Percentiles rank a stretch among this genome's conserved stretches.
Evolutionary conservation across 2,797 vertebrate species (phyloP).

Genomic region (Scyliorhinus canicula): DNA sequence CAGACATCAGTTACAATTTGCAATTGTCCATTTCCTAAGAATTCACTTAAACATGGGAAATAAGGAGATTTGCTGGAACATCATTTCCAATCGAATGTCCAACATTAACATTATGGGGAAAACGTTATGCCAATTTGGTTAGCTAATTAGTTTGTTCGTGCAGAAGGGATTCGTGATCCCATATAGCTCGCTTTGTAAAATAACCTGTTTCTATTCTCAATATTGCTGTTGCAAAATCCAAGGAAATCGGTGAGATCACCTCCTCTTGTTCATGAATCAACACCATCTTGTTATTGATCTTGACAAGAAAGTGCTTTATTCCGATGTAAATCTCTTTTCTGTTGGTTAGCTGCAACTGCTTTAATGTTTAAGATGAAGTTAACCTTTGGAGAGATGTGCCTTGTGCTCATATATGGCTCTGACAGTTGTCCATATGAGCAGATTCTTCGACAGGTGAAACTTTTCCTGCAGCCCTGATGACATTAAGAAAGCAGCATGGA

Average conservation of each 20-base stretch:
- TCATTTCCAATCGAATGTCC: not conserved
- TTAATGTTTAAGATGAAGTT: not conserved
- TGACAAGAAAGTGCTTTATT: not conserved
- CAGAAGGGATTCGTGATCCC: not conserved
- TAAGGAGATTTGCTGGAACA: not conserved
- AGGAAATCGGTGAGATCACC: not conserved
- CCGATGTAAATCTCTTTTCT: not conserved
- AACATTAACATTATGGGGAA: not conserved
- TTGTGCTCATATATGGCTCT: not conserved
- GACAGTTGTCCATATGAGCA: not conserved
- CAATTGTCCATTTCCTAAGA: not conserved
- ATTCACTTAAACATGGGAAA: not conserved
- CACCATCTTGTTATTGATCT: not conserved
- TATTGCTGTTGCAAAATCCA: not conserved
- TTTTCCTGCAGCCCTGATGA: slow-evolving; percentile 57
- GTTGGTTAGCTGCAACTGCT: not conserved
- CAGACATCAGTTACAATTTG: not conserved
- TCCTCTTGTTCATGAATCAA: not conserved
- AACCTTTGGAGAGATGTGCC: not conserved
- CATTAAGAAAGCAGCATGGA: slow-evolving; percentile 54
- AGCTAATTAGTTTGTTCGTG: not conserved
- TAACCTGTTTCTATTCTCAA: not conserved
- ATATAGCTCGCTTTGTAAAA: not conserved
- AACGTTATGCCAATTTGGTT: not conserved
- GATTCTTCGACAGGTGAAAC: not conserved